Percentiles rank a stretch among this genome's conserved stretches.
Conservation (phyloP, 2,797 vertebrate species). For the Urosaurus nigricauda region DNA sequence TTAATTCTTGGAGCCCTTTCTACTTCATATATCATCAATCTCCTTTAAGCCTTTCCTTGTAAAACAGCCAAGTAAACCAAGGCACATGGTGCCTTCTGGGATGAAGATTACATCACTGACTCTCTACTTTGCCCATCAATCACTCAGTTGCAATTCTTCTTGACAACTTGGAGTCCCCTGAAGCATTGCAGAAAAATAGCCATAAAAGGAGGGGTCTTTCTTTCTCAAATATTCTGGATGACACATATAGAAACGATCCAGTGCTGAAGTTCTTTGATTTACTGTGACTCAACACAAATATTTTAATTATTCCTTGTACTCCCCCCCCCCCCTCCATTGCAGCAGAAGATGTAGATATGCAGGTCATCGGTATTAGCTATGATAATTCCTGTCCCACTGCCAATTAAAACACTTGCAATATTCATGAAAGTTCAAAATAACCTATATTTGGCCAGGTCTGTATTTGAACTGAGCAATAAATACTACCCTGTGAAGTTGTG, state of each 20-base stretch:
- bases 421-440: constrained; percentile 48
- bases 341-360: constrained; percentile 49
- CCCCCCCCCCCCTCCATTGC: constrained; percentile 5
- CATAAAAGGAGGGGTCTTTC: background rate
- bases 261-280: constrained; percentile 54
- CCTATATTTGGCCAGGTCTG: constrained; percentile 22
- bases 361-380: constrained; percentile 42
- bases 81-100: constrained; percentile 69
- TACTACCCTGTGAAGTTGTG: background rate
- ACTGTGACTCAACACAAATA: constrained; percentile 50
- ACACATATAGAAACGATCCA: constrained; percentile 46
- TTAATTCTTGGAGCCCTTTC: constrained; percentile 59
- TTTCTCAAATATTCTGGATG: constrained; percentile 21
- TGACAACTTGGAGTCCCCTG: constrained; percentile 66
- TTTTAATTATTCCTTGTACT: constrained; percentile 62
- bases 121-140: constrained; percentile 79
- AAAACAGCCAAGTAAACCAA: constrained; percentile 55
- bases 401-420: constrained; percentile 50
- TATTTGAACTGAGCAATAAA: background rate
- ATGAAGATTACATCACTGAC: constrained; percentile 75
- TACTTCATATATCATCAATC: constrained; percentile 65
- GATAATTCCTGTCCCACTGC: constrained; percentile 23
- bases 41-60: constrained; percentile 52
- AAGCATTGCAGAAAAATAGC: constrained; percentile 61
- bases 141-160: constrained; percentile 66